Conservation (phyloP, 2,113 vertebrate genomes). For the Malurus melanocephalus region DNA sequence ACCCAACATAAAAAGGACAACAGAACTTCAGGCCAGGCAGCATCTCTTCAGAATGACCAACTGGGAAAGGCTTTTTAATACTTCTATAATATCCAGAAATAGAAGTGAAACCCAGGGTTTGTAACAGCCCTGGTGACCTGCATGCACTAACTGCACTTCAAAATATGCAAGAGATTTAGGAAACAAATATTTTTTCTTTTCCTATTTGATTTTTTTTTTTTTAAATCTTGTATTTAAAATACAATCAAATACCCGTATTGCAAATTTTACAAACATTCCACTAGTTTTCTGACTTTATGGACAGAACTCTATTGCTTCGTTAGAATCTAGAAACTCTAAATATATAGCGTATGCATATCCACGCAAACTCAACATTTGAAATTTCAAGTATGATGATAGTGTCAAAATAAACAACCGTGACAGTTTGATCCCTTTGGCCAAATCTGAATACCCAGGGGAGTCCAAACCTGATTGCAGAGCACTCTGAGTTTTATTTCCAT, state of each 20-base stretch:
- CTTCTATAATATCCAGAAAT: not conserved
- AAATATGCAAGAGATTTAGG: conserved; percentile 4
- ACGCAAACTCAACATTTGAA: not conserved
- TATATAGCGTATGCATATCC: conserved; percentile 18
- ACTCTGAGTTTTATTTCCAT: not conserved
- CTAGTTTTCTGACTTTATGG: conserved; percentile 40
- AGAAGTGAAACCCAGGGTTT: not conserved
- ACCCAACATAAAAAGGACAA: conserved; percentile 51
- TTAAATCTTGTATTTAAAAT: conserved; percentile 37
- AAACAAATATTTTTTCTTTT: not conserved
- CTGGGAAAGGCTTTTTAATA: not conserved
- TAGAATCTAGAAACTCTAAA: conserved; percentile 43
- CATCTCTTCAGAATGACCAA: not conserved
- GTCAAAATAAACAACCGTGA: not conserved
- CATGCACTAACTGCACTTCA: conserved; percentile 47
- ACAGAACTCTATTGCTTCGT: conserved; percentile 71
- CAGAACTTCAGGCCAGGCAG: conserved; percentile 41
- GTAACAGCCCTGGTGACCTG: conserved; percentile 27
- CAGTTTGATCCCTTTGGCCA: conserved; percentile 5
- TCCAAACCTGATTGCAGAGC: not conserved
- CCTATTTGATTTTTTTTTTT: not conserved
- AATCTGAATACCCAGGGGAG: not conserved
- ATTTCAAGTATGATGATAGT: conserved; percentile 48
- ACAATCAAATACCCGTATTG: conserved; percentile 72
- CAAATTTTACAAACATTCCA: conserved; percentile 59